A percentile compares a stretch with the other conserved stretches of the same genome.
Conservation (phyloP, 2,797 vertebrate genomes). For the Kryptolebias ocellatus region DNA sequence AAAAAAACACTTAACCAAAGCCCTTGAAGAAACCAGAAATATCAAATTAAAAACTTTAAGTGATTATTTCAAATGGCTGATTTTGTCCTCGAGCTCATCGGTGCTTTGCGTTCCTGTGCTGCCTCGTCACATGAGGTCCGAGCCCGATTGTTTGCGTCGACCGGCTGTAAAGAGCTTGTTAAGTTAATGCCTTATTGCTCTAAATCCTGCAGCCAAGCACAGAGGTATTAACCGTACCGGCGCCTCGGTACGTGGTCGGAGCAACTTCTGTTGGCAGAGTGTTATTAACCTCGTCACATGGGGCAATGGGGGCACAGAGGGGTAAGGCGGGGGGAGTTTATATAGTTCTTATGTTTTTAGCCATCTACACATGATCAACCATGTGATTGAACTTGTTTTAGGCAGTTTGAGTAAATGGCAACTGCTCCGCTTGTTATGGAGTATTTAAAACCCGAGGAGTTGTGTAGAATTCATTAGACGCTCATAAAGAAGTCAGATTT, state of each 20-base stretch:
- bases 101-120: no score
- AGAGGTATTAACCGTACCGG: constrained; percentile 10
- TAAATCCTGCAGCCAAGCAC: constrained; percentile 39
- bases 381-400: constrained; percentile 39
- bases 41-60: background rate
- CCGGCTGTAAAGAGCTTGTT: constrained; percentile 33
- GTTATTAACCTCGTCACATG: constrained; percentile 6
- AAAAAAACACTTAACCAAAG: no score
- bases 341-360: constrained; percentile 45
- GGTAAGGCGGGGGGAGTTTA: constrained; percentile 30
- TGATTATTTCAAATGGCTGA: no score
- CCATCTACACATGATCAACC: constrained; percentile 59
- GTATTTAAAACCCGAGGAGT: no score
- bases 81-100: no score
- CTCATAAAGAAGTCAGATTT: no score
- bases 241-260: background rate
- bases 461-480: no score
- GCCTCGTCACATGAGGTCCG: constrained; percentile 53
- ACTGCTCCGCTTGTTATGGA: background rate
- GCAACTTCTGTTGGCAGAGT: background rate
- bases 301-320: background rate
- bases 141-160: constrained; percentile 40
- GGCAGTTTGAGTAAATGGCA: background rate
- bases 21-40: background rate
- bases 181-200: constrained; percentile 58